Conservation (phyloP, 2,113 vertebrate genomes). For the Gymnocephalus cernua region DNA sequence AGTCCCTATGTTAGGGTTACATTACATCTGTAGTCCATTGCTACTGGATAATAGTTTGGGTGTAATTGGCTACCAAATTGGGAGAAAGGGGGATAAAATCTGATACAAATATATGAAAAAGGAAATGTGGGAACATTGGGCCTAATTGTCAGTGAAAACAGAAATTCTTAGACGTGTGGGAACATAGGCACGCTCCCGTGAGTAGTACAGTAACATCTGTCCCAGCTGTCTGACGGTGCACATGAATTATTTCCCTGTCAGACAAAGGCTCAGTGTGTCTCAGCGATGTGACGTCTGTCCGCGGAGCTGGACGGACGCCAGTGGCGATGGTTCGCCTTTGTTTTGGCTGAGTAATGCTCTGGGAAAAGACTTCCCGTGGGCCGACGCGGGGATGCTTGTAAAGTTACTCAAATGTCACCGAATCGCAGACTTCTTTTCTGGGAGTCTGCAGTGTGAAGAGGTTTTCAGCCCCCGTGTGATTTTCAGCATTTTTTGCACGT, state of each 20-base stretch:
- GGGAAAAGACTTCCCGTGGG: slow-evolving; percentile 44
- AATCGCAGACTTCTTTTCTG: slow-evolving; percentile 20
- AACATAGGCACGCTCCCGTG: too few relatives aligned
- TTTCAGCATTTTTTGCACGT: not conserved
- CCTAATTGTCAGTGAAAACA: too few relatives aligned
- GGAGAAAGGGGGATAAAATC: too few relatives aligned
- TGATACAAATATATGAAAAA: too few relatives aligned
- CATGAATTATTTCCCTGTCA: not conserved
- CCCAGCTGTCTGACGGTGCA: not conserved
- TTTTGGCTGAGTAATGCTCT: slow-evolving; percentile 23
- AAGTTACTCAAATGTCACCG: slow-evolving; percentile 51
- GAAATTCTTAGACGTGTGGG: too few relatives aligned
- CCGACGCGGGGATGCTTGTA: slow-evolving; percentile 11
- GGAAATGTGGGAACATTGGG: too few relatives aligned
- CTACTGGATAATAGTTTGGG: too few relatives aligned
- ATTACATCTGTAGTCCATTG: too few relatives aligned
- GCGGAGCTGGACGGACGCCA: slow-evolving; percentile 21
- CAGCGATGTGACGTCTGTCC: not conserved
- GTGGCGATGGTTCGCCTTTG: slow-evolving; percentile 25
- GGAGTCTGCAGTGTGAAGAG: not conserved
- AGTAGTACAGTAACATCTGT: not conserved
- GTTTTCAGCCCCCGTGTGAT: not conserved
- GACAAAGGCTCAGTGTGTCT: slow-evolving; percentile 30
- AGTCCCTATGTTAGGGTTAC: too few relatives aligned
- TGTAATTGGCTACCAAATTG: too few relatives aligned